Base-by-base conservation (phyloP, 2,888 invertebrate genomes). In the Rhimphoctona megacephalus region DNA sequence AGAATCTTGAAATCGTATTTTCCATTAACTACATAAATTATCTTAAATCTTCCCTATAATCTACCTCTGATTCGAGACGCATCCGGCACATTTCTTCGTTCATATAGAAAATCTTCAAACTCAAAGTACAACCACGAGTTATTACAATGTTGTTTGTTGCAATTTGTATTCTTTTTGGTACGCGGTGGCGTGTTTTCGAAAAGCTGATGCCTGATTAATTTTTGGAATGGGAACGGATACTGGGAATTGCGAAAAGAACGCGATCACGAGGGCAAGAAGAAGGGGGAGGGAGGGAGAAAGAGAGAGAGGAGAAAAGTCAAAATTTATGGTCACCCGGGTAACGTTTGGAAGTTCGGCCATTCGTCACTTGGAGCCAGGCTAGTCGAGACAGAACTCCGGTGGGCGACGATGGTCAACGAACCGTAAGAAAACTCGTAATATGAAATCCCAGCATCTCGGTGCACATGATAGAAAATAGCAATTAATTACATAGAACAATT, bases 361-460 rank as follows among this genome's bases (percentile, higher is more conserved):
- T 83, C 86, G 83, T 86, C 86, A 86, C 86, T 77, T 25, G 83
- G 25, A 73, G 66, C 73, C 72, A 57, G 25, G 77, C 49, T 25
- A 54, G 76, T 66, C 69, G 76, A 69, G 80, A 81, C 80, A 76
- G 77, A 81, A 72, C 74, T 52, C 74, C 67, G 80, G 72, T 78
- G 67, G 80, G 77, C 81, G 83, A 81, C 76, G 72, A 77, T 86
- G 83, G 79, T 77, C 86, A 83, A 86, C 86, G 86, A 86, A 86
- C 86, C 83, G 83, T 86, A 86, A 86, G 83, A 86, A 86, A 83
- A 81, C 86, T 83, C 83, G 86, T 81, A 83, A 83, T 83, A 72
- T 77, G 54, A 77, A 80, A 81, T 74, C 46, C 30, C 66, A 70
- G 70, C 70, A 76, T 72, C 76, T 72, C 43, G 39, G 83, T n/a